Base-by-base conservation (phyloP, 2,797 vertebrate genomes). In the Coreius guichenoti region DNA sequence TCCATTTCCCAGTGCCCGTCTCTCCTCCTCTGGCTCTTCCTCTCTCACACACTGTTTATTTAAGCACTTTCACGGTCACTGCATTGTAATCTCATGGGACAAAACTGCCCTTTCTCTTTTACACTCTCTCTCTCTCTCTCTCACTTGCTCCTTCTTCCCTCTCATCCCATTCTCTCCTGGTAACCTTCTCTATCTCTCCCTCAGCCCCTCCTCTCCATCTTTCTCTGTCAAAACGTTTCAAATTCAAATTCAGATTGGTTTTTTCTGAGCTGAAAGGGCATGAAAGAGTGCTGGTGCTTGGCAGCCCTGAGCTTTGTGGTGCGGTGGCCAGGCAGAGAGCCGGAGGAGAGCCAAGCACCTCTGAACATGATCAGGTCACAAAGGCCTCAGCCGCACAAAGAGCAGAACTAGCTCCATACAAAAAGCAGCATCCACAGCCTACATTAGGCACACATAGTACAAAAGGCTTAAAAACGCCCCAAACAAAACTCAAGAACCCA, bases 21-120 rank as follows among this genome's bases (percentile, higher is more conserved):
- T 78, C 75, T 82, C 56, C 72, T 77, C 51, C 79, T 26, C 80
- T 51, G 13, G 16, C 43, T 85, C 70, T 82, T 63, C 67, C 70
- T 83, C 86, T 54, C 83, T 86, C 86, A 87, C 89, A 87, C 89
- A 88, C 84, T 89, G 95, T 96, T 96, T 96, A 95, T 95, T 95
- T 95, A 95, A 96, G 94, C 93, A 95, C 94, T 95, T 96, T 95
- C 95, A 96, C 94, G 94, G 95, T 95, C 95, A 95, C 94, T 95
- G 95, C 94, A 92, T 93, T 94, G 92, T 94, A 94, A 94, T 95
- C 95, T 94, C 94, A 92, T 90, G 94, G 94, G 94, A 91, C 93
- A 91, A 91, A 93, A 93, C 92, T 91, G 92, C 89, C 93, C 92
- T 91, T 91, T 91, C 91, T 90, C 82, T 89, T 83, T 87, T 81